phyloP scores from a whole-genome alignment of 2,113 vertebrate genomes.

The Cheirogaleus medius region DNA sequence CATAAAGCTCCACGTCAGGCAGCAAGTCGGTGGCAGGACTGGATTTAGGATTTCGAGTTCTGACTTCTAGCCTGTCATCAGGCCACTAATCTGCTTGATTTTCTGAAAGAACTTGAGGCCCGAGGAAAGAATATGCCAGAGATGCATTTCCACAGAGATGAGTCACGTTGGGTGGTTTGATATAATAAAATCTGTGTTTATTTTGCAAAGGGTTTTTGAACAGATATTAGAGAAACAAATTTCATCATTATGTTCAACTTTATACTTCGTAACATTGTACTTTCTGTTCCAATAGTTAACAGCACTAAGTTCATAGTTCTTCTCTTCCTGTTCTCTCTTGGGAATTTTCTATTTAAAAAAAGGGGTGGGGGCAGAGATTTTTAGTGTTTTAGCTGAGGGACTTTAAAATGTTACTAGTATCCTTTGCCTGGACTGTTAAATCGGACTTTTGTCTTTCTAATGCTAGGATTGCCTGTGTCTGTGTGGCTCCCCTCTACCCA shows the following conservation, averaged over 20 bases:
- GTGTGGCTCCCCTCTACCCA: background rate
- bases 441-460: background rate
- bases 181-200: slow-evolving; percentile 65
- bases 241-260: slow-evolving; percentile 76
- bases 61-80: slow-evolving; percentile 69
- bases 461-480: background rate
- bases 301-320: slow-evolving; percentile 21
- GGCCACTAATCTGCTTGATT: slow-evolving; percentile 60
- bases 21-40: background rate
- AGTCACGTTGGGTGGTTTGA: slow-evolving; percentile 61
- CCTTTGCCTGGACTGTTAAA: background rate
- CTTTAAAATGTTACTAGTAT: background rate
- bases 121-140: slow-evolving; percentile 64
- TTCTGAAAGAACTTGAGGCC: slow-evolving; percentile 65
- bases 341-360: slow-evolving; percentile 45
- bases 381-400: slow-evolving; percentile 27
- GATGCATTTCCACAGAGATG: slow-evolving; percentile 58
- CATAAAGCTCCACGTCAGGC: background rate
- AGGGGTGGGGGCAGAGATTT: slow-evolving; percentile 42
- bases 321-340: slow-evolving; percentile 45
- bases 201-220: slow-evolving; percentile 69
- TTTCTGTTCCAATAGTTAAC: slow-evolving; percentile 68
- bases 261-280: slow-evolving; percentile 58
- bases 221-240: slow-evolving; percentile 73
- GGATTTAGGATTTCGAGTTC: slow-evolving; percentile 56